Percentiles rank a stretch among this genome's conserved stretches.
Conservation (phyloP, 2,113 vertebrate species). For the Acanthochromis polyacanthus region DNA sequence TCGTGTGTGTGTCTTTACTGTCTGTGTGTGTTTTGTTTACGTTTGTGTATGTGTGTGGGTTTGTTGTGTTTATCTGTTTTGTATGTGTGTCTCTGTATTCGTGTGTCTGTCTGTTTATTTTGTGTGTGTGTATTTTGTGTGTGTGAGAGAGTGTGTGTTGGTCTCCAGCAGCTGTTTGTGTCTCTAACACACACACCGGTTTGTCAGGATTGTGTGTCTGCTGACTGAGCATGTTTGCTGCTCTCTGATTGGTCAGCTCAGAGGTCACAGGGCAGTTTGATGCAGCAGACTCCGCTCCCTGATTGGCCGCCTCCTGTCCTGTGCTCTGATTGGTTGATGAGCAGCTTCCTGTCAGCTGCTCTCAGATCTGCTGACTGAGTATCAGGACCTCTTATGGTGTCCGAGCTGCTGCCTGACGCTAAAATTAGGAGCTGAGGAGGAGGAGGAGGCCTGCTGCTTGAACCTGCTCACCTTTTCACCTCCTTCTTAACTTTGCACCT, state of each 20-base stretch:
- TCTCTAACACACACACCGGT: neutral
- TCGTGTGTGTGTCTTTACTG: too few species aligned
- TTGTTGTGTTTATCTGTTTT: neutral
- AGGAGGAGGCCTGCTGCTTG: neutral
- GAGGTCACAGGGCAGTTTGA: conserved; percentile 50
- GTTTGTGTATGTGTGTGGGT: too few species aligned
- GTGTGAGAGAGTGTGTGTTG: conserved; percentile 11
- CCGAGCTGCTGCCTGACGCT: conserved; percentile 58
- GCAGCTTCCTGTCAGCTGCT: conserved; percentile 66
- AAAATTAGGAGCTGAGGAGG: conserved; percentile 53
- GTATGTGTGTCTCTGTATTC: neutral
- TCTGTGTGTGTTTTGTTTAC: too few species aligned
- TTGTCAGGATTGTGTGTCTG: conserved; percentile 38
- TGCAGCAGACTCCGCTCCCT: conserved; percentile 46
- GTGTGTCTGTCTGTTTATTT: neutral
- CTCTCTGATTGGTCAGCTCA: conserved; percentile 51
- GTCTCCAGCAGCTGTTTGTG: conserved; percentile 30
- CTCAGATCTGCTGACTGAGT: conserved; percentile 58
- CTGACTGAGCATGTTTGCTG: conserved; percentile 52
- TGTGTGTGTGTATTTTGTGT: neutral
- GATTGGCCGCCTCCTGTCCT: conserved; percentile 25
- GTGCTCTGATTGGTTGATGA: conserved; percentile 50
- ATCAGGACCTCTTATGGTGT: conserved; percentile 71
- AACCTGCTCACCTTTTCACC: neutral
- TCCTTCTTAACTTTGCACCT: neutral